Conservation (phyloP, 2,888 invertebrate species). For the Andrena marginata region DNA sequence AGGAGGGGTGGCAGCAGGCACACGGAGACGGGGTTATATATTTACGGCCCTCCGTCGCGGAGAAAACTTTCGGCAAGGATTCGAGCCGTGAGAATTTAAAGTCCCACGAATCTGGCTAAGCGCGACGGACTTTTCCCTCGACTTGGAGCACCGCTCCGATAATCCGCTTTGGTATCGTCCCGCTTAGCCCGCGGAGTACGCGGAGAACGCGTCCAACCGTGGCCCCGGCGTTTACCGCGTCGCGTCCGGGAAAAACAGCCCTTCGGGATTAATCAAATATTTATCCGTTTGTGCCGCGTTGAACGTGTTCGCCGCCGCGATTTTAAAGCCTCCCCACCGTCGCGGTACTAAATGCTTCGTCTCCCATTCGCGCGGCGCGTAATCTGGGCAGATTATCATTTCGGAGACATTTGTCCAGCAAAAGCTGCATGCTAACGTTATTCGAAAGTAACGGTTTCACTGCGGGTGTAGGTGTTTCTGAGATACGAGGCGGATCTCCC, state of each 20-base stretch:
- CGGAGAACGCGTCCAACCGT: slow-evolving; percentile 6
- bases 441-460: background rate
- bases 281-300: slow-evolving; percentile 17
- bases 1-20: background rate
- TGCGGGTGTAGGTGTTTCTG: background rate
- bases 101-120: slow-evolving; percentile 71
- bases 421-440: background rate
- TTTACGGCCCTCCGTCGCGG: slow-evolving; percentile 63
- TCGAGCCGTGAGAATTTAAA: slow-evolving; percentile 75
- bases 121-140: slow-evolving; percentile 62
- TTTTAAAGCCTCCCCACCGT: background rate
- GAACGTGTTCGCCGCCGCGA: background rate
- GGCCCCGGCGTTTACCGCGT: slow-evolving; percentile 20
- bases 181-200: slow-evolving; percentile 15
- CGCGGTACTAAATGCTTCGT: background rate
- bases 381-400: background rate
- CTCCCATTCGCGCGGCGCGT: background rate
- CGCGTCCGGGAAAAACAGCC: background rate
- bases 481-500: background rate
- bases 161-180: slow-evolving; percentile 68
- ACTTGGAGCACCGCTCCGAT: slow-evolving; percentile 63
- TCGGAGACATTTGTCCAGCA: background rate
- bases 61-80: slow-evolving; percentile 70
- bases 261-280: slow-evolving; percentile 39
- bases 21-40: slow-evolving; percentile 55